A percentile compares a stretch with the other conserved stretches of the same genome.
These are phyloP conservation scores for Chunga burmeisteri DNA, from an alignment of 2,113 vertebrate species.

Conservation along the genomic window DNA sequence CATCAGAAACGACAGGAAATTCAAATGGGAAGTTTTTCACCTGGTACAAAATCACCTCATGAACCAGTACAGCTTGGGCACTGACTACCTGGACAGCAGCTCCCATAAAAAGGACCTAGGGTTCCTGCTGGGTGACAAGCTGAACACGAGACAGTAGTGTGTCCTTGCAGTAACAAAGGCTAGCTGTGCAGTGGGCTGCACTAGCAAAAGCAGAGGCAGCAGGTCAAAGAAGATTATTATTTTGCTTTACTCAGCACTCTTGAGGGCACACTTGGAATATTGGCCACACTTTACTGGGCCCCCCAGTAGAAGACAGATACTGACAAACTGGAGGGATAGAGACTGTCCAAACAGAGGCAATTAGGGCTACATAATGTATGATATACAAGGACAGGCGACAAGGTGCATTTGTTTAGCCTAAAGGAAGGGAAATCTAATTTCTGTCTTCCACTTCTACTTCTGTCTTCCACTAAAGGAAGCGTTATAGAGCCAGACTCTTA, in stretches of 20 bases:
- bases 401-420: background rate
- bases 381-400: background rate
- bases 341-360: background rate
- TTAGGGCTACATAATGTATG: background rate
- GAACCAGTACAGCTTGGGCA: background rate
- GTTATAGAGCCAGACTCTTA: background rate
- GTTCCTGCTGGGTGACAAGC: background rate
- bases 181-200: background rate
- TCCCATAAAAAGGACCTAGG: background rate
- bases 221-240: background rate
- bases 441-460: background rate
- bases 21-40: background rate
- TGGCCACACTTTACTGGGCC: background rate
- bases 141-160: fast-evolving
- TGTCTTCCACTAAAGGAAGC: background rate
- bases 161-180: background rate
- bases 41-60: background rate
- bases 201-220: background rate
- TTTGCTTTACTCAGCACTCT: background rate
- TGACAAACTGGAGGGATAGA: background rate
- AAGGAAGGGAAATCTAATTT: background rate
- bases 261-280: background rate
- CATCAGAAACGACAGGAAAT: background rate
- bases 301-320: background rate
- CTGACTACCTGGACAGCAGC: background rate